These are phyloP conservation scores for Lutraria rhynchaena DNA, from an alignment of 1,140 invertebrate species.

Conservation along the genomic window DNA sequence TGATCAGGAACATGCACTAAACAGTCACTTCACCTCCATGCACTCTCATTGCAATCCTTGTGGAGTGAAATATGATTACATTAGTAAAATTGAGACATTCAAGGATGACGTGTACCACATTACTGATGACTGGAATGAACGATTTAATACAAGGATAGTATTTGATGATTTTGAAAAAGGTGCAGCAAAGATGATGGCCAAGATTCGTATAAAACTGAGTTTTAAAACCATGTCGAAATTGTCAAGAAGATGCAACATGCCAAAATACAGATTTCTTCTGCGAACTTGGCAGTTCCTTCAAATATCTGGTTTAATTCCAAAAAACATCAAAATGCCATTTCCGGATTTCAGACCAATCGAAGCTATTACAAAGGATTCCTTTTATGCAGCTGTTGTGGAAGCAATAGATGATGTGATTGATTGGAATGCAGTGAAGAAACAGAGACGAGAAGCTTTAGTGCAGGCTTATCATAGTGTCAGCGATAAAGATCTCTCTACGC, in stretches of 20 bases:
- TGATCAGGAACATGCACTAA: not conserved
- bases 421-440: constrained; percentile 24
- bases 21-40: constrained; percentile 29
- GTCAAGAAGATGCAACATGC: constrained; percentile 26
- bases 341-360: not conserved
- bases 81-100: constrained; percentile 46
- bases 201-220: constrained; percentile 10
- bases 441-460: constrained; percentile 16
- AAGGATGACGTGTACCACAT: constrained; percentile 21
- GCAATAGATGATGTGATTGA: not conserved
- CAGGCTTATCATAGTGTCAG: constrained; percentile 40
- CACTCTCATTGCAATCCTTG: constrained; percentile 34
- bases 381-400: not conserved
- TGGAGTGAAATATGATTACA: constrained; percentile 30
- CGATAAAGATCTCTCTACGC: not conserved
- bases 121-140: constrained; percentile 2
- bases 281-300: constrained; percentile 47
- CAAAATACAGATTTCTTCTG: constrained; percentile 1
- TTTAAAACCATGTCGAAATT: constrained; percentile 12
- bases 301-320: constrained; percentile 38
- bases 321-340: constrained; percentile 17
- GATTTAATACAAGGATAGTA: constrained; percentile 10
- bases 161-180: constrained; percentile 31
- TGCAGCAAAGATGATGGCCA: not conserved
- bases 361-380: not conserved